phyloP scores from a whole-genome alignment of 1,140 invertebrate genomes.

The Drosophila virilis region DNA sequence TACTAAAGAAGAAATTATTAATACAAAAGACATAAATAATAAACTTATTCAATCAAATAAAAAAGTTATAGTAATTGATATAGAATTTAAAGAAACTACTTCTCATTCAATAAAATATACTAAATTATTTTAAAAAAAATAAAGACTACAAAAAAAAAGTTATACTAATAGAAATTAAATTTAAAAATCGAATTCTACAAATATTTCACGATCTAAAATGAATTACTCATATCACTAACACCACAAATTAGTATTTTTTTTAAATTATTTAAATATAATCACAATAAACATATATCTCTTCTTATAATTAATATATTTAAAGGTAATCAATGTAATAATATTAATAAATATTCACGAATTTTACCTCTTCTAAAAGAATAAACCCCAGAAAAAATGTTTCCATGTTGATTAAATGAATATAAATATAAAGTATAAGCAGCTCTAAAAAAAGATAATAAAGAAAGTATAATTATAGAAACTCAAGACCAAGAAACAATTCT shows the following conservation, averaged over 20 bases:
- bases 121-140: constrained; percentile 49
- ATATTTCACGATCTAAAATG: too few relatives aligned
- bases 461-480: constrained; percentile 85
- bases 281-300: constrained; percentile 85
- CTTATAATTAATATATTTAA: constrained; percentile 87
- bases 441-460: constrained; percentile 84
- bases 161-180: constrained; percentile 76
- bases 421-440: constrained; percentile 84
- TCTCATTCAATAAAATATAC: constrained; percentile 66
- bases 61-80: too few relatives aligned
- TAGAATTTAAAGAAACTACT: too few relatives aligned
- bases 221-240: constrained; percentile 85
- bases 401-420: constrained; percentile 87
- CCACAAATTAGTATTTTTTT: constrained; percentile 87
- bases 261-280: constrained; percentile 87
- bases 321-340: constrained; percentile 87
- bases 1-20: constrained; percentile 87
- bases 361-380: constrained; percentile 74
- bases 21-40: constrained; percentile 86
- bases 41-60: too few relatives aligned
- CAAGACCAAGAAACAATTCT: constrained; percentile 85
- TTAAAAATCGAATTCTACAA: constrained; percentile 67
- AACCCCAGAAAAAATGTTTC: constrained; percentile 82
- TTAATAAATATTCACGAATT: constrained; percentile 86
- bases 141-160: constrained; percentile 32